Evolutionary conservation across 2,113 vertebrate genomes (phyloP), one percentile per base, ranked within the genome.

Genomic region (Larimichthys polyactis): DNA sequence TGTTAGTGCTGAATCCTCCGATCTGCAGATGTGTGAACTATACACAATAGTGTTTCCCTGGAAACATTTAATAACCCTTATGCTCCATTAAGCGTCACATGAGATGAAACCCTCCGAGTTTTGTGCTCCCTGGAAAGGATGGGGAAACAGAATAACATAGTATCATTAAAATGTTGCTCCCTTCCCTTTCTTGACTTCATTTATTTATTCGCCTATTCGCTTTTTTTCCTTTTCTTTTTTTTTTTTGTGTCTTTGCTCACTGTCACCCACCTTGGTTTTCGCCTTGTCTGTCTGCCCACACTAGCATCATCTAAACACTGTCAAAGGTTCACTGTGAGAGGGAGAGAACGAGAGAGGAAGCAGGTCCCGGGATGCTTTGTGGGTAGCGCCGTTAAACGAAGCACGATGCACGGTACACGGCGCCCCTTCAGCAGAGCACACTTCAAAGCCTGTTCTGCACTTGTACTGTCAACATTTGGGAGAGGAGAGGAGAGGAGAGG

Each of bases 371-470:
- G 92, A 94, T 89, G 93, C 87, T 91, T 90, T 89, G 89, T 87
- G 82, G 88, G 90, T 93, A 93, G 93, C 92, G 84, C 89, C 24
- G 82, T 91, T 95, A 95, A 95, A 94, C 91, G 92, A 92, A 84
- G 90, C 90, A 58, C 92, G 90, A 71, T 77, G 87, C 88, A 52
- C 72, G 58, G 86, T 88, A 92, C 88, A 89, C 78, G 82, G 90
- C 90, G 79, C 90, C 92, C 92, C 91, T 93, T 91, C 92, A 91
- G 90, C 87, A 85, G 88, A 89, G 82, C 91, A 66, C 87, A 91
- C 94, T 95, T 95, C 93, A 95, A 95, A 96, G 93, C 86, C 89
- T 93, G 92, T 94, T 95, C 93, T 95, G 94, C 91, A 94, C 92
- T 93, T 93, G 90, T 89, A 94, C 94, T 95, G 95, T 96, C 95